These are phyloP conservation scores for Hippocampus barbouri DNA, from an alignment of 2,113 vertebrate species.

Conservation along the genomic window DNA sequence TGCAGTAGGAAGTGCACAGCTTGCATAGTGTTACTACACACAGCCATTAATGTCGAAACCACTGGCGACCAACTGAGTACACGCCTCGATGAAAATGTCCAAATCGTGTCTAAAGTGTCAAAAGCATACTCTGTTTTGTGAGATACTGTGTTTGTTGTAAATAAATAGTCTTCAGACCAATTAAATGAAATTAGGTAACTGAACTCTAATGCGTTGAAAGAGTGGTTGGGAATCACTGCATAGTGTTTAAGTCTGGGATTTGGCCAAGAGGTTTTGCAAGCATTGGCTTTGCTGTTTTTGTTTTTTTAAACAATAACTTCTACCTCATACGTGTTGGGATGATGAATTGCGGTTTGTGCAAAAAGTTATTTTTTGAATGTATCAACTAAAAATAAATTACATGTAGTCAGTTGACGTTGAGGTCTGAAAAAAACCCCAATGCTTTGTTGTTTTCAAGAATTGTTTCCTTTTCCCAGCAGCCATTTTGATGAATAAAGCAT, in stretches of 20 bases:
- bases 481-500: background rate
- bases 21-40: background rate
- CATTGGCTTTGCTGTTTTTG: constrained; percentile 19
- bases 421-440: background rate
- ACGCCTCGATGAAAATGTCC: background rate
- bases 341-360: background rate
- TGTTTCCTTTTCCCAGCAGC: background rate
- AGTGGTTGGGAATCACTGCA: background rate
- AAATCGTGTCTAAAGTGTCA: background rate
- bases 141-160: background rate
- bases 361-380: background rate
- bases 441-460: background rate
- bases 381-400: background rate
- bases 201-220: background rate
- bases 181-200: background rate
- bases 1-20: background rate
- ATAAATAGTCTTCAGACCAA: background rate
- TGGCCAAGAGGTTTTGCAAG: background rate
- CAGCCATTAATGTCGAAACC: background rate
- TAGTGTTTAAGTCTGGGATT: background rate
- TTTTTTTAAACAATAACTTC: constrained; percentile 47
- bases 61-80: background rate
- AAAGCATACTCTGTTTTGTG: background rate
- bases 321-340: constrained; percentile 51
- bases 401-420: background rate